Base-by-base conservation (phyloP, 2,797 vertebrate species). In the Yasuhikotakia modesta region DNA sequence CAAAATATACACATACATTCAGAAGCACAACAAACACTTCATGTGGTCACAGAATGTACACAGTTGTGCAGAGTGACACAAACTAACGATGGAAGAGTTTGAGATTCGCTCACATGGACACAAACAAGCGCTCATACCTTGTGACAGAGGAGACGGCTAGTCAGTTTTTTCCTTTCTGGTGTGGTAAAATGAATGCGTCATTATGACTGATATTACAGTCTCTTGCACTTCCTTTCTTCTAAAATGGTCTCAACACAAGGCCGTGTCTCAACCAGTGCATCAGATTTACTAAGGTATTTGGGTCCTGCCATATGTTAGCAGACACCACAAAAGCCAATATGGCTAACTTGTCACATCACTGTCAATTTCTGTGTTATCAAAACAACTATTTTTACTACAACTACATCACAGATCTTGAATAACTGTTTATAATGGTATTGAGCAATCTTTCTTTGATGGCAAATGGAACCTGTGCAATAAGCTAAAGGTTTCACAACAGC, bases 201-300 rank as follows among this genome's bases (percentile, higher is more conserved):
- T 78, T 86, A 84, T 68, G 83, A 87, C 85, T 90, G 89, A 90
- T 92, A 92, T 91, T 90, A 91, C 91, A 81, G 92, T 92, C 93
- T 93, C 90, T 87, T 85, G 82, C 85, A 90, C 91, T 93, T 93
- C 93, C 93, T 91, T 88, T 89, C 91, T 92, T 89, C 85, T 85
- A 87, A 89, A 87, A 88, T 84, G 68, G 76, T 79, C 69, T 86
- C 32, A 82, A 85, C 80, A 87, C 85, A 82, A 79, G 85, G 76
- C 35, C 78, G 64, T 82, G 65, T 80, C 76, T 73, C 70, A 79
- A 66, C 79, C 76, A 45, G 8, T 64, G 73, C 16, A 60, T 70
- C 14, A 2, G 70, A 66, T 72, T 71, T 46, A 22, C 35, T 19
- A 61, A 35, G 35, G 71, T 73, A 61, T 79, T 76, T 12, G 69